Conservation (phyloP, 2,888 invertebrate genomes). For the Mesorhabditis sp. region DNA sequence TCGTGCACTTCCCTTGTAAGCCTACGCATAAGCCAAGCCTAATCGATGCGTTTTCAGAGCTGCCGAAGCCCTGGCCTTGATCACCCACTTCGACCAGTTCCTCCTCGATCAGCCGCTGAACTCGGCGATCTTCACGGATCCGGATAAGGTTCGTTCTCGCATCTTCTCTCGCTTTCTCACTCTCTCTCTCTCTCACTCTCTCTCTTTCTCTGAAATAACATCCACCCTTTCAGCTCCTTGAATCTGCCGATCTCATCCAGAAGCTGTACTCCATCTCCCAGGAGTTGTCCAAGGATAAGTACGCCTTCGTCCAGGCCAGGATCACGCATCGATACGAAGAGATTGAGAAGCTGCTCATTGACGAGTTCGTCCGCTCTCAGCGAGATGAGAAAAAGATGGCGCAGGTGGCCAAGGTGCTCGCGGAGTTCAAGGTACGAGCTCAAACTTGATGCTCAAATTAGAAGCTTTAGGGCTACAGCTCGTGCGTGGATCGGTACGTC, state of each 20-base stretch:
- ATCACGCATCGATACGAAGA: conserved; percentile 56
- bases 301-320: conserved; percentile 48
- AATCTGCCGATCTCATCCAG: conserved; percentile 94
- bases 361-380: conserved; percentile 87
- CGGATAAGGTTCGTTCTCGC: conserved; percentile 68
- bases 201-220: too few relatives aligned
- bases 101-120: conserved; percentile 78
- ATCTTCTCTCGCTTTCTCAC: too few relatives aligned
- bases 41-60: conserved; percentile 65
- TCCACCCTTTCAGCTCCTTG: conserved; percentile 70
- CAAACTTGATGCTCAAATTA: not conserved
- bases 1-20: too few relatives aligned
- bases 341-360: conserved; percentile 71
- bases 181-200: too few relatives aligned
- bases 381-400: conserved; percentile 84
- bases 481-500: conserved; percentile 92
- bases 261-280: conserved; percentile 91
- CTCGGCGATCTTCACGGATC: conserved; percentile 81
- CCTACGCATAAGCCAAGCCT: too few relatives aligned
- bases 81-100: conserved; percentile 88
- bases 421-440: conserved; percentile 75
- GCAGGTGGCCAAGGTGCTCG: conserved; percentile 82
- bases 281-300: conserved; percentile 65
- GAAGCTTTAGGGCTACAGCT: conserved; percentile 74
- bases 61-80: conserved; percentile 86